phyloP scores from a whole-genome alignment of 2,113 vertebrate species.

The Lutjanus erythropterus region DNA sequence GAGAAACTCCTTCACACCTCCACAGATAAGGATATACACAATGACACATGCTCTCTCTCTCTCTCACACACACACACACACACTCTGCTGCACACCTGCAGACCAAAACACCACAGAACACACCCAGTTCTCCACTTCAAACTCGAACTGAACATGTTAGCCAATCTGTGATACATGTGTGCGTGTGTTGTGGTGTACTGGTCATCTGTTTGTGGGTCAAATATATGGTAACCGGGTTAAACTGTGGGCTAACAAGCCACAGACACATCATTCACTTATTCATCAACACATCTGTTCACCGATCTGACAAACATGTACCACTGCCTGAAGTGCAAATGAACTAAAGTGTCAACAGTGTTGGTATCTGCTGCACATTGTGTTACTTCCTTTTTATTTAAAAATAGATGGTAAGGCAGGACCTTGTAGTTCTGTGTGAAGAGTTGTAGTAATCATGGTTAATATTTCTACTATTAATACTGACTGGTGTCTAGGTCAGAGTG shows the following conservation, averaged over 20 bases:
- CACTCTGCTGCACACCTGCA: background rate
- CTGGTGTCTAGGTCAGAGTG: background rate
- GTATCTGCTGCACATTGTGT: background rate
- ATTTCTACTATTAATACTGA: background rate
- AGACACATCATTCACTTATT: conserved; percentile 18
- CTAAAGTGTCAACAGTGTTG: background rate
- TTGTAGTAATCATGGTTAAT: background rate
- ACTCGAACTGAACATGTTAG: background rate
- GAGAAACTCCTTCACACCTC: too few species aligned
- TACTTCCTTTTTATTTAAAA: conserved; percentile 37
- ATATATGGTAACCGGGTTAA: background rate
- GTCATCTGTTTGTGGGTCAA: conserved; percentile 11
- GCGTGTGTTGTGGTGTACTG: background rate
- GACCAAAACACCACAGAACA: background rate
- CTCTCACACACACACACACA: background rate
- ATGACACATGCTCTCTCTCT: background rate
- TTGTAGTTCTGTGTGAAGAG: background rate
- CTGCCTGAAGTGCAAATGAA: background rate
- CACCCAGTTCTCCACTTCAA: background rate
- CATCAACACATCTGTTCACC: background rate
- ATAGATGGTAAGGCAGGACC: background rate
- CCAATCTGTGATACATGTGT: background rate
- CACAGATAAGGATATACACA: background rate
- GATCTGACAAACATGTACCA: background rate
- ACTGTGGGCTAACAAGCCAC: background rate